These are phyloP conservation scores for Cirrhinus molitorella DNA, from an alignment of 2,797 vertebrate species.

Conservation along the genomic window DNA sequence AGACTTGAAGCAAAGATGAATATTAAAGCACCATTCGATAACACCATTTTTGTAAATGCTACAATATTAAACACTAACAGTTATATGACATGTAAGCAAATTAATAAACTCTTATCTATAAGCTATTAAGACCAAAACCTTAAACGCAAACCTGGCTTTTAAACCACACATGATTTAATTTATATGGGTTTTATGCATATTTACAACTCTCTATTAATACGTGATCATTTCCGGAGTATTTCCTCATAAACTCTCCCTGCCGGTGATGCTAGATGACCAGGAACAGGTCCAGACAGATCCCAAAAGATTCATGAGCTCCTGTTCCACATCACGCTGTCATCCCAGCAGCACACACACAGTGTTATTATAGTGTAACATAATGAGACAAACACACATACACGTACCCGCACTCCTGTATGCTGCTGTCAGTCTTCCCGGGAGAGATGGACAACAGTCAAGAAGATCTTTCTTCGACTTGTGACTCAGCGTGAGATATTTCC, in stretches of 20 bases:
- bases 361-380: slow-evolving; percentile 3
- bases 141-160: background rate
- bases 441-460: background rate
- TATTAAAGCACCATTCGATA: background rate
- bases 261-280: background rate
- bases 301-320: background rate
- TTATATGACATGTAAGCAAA: too few species aligned
- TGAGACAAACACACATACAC: background rate
- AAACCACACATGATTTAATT: background rate
- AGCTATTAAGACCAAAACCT: too few species aligned
- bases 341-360: background rate
- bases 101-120: too few species aligned
- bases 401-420: slow-evolving; percentile 3
- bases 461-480: background rate
- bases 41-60: too few species aligned
- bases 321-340: background rate
- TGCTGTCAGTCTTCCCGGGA: background rate
- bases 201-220: too few species aligned
- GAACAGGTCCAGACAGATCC: background rate
- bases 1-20: background rate
- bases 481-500: slow-evolving; percentile 55
- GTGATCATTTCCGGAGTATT: background rate
- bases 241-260: background rate
- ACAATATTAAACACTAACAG: background rate
- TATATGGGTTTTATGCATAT: too few species aligned